Conservation (phyloP, 2,888 invertebrate species). For the Pseudococcus viburni region DNA sequence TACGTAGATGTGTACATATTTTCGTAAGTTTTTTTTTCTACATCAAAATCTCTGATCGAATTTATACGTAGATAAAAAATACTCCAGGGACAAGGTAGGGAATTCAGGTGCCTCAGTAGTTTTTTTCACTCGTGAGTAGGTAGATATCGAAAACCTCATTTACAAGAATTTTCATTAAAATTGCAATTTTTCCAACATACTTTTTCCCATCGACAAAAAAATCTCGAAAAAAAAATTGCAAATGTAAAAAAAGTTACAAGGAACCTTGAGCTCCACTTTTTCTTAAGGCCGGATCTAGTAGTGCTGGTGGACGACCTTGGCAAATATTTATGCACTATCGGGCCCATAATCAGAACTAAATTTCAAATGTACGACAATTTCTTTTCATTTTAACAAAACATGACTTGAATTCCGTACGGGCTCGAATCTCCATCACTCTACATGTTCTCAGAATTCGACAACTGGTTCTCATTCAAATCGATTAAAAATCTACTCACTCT, state of each 20-base stretch:
- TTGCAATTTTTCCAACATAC: too few species aligned
- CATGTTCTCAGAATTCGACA: not conserved
- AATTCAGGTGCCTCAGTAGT: too few species aligned
- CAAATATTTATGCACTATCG: not conserved
- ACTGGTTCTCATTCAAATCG: not conserved
- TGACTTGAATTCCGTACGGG: not conserved
- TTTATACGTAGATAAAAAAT: too few species aligned
- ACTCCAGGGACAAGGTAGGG: too few species aligned
- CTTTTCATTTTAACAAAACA: not conserved
- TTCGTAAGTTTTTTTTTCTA: not conserved
- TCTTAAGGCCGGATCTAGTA: not conserved
- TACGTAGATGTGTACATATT: not conserved
- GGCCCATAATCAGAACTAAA: not conserved
- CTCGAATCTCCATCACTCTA: not conserved
- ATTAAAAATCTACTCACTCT: not conserved
- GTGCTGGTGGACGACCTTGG: not conserved
- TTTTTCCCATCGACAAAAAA: not conserved
- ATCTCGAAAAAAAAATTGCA: not conserved
- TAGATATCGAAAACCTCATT: too few species aligned
- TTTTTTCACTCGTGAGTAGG: too few species aligned
- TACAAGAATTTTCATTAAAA: too few species aligned
- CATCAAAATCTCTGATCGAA: not conserved
- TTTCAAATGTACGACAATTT: not conserved
- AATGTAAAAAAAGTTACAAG: not conserved
- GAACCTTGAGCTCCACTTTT: not conserved